phyloP scores from a whole-genome alignment of 2,888 invertebrate species.

The Ametastegia equiseti region DNA sequence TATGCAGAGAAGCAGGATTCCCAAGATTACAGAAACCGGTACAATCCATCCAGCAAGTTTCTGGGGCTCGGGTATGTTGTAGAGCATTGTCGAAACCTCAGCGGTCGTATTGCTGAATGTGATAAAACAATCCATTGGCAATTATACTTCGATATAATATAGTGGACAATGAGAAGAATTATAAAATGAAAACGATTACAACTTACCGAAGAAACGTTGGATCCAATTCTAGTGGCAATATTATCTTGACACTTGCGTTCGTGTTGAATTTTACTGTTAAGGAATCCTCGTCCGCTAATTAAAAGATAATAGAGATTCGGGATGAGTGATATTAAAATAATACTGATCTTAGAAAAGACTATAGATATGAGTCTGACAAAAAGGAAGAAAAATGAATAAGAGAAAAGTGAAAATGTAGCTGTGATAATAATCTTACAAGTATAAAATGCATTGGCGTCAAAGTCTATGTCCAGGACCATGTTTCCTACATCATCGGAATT shows the following conservation, averaged over 20 bases:
- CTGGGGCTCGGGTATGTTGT: conserved; percentile 17
- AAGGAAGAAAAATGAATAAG: not conserved
- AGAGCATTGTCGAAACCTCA: conserved; percentile 2
- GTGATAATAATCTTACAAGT: not conserved
- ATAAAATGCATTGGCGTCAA: conserved; percentile 56
- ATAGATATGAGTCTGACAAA: no score
- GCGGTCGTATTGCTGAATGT: not conserved
- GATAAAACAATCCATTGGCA: not conserved
- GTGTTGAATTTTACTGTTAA: not conserved
- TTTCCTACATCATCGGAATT: conserved; percentile 59
- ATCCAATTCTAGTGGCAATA: not conserved
- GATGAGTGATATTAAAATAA: not conserved
- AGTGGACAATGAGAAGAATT: no score
- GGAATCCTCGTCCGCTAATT: conserved; percentile 2
- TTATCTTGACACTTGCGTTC: not conserved
- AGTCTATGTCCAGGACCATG: conserved; percentile 55
- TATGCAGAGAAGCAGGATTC: not conserved
- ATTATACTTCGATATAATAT: no score
- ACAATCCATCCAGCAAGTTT: conserved; percentile 8
- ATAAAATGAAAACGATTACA: not conserved
- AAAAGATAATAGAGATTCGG: not conserved
- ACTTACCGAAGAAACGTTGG: not conserved
- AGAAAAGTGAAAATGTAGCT: not conserved
- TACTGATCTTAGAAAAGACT: not conserved
- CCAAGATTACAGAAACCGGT: not conserved